Evolutionary conservation across 2,888 invertebrate genomes (phyloP), one percentile per base, ranked within the genome.

Genomic region (Hyppa rectilinea): DNA sequence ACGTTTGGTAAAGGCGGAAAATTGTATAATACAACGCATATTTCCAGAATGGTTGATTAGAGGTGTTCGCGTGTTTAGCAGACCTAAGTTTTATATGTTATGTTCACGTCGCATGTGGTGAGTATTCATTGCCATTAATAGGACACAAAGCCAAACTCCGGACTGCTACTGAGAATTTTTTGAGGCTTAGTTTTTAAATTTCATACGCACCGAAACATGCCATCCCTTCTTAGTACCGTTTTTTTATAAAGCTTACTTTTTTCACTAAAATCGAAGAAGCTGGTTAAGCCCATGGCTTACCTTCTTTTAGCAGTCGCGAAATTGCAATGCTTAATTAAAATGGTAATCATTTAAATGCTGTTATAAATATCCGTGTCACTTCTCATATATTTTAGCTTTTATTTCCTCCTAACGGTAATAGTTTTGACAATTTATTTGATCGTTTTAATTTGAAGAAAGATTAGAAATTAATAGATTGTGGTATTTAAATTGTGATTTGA

Each of bases 391-490:
- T 67, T 55, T 10, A 43, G 26, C 61, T 36, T 78, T 72, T 47
- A 64, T 73, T 43, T 64, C 60, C 34, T 55, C 26, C 3, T 61
- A 59, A 60, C 69, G 68, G 50, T 80, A 45, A 78, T 75, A 23
- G 47, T 47, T 63, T 49, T 63, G 59, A 31, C 47, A 60, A 80
- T 78, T 78, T 58, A 53, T 38, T 58, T 60, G 40, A 77, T 80
- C 50, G 40, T 53, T 43, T 76, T 64, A 76, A 78, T 78, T 76
- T 68, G 26, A 49, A 58, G 31, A 62, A 26, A 64, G 69, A 70
- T 78, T 70, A 70, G 20, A 45, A 47, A 55, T 45, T 55, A 80
- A 80, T 77, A 23, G 40, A 23, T 5, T 60, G 38, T 53, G 38
- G 10, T 61, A 52, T 38, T 53, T 52, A 49, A 50, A 63, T 56